These are phyloP conservation scores for Hydropsyche tenuis DNA, from an alignment of 1,140 invertebrate species.

Conservation along the genomic window DNA sequence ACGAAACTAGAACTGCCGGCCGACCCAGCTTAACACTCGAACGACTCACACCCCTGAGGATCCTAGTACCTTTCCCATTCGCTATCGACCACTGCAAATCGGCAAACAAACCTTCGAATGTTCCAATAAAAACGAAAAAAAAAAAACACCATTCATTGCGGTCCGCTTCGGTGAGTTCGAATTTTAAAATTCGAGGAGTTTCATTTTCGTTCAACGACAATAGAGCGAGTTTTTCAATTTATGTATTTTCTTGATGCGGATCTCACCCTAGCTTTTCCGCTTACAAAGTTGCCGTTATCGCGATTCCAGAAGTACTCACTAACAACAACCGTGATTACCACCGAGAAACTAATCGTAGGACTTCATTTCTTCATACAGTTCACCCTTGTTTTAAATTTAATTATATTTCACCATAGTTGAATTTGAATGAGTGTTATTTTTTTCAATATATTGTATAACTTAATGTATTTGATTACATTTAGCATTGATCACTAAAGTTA, in stretches of 20 bases:
- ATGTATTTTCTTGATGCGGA: not conserved
- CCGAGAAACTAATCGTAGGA: slow-evolving; percentile 30
- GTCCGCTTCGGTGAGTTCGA: not conserved
- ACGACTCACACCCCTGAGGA: not conserved
- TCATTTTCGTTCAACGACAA: no score
- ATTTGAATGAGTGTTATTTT: no score
- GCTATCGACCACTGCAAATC: not conserved
- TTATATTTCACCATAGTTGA: no score
- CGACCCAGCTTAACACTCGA: slow-evolving; percentile 24
- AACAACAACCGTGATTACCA: slow-evolving; percentile 35
- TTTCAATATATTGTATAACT: no score
- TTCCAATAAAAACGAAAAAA: not conserved
- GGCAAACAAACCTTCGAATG: not conserved
- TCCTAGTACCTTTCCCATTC: not conserved
- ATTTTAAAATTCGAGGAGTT: not conserved
- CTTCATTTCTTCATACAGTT: slow-evolving; percentile 18
- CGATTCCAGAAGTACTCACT: slow-evolving; percentile 37
- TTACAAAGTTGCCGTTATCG: slow-evolving; percentile 38
- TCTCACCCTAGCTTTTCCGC: not conserved
- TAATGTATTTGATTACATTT: no score
- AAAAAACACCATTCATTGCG: not conserved
- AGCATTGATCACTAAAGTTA: no score
- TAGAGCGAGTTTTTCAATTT: no score
- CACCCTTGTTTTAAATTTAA: not conserved
- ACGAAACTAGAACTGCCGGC: slow-evolving; percentile 40